Evolutionary conservation across 1,140 invertebrate genomes (phyloP), one percentile per base, ranked within the genome.

Genomic region (Bactericera cockerelli): DNA sequence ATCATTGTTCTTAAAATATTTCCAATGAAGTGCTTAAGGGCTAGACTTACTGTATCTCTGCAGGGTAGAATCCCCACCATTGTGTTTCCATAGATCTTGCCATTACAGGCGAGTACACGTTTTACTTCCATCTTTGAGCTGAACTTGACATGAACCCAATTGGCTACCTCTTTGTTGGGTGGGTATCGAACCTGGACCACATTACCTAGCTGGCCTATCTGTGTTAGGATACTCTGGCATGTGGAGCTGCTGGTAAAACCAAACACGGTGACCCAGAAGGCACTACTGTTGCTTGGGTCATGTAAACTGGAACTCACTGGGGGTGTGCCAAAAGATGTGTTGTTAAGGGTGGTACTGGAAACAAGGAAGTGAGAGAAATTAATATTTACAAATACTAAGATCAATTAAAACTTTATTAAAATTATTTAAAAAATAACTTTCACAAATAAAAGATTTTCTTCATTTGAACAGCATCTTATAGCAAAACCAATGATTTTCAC

Each of bases 141-240:
- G 8, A 49, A 49, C 19, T 49, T 49, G 22, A 49, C n/a, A 49
- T 49, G 42, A 4, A 49, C n/a, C 42, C 42, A 49, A 49, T 49
- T 49, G 6, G n/a, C 3, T 19, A 10, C 42, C 19, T 49, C 42
- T n/a, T 49, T 49, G 6, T 49, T 49, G 6, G 42, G 42, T 49
- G 42, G 42, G 19, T 49, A n/a, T 49, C 22, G 6, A 4, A 49
- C 22, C 19, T 49, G 8, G 3, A 49, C 42, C 3, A 49, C 19
- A n/a, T 49, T 49, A 8, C 42, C 42, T 49, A 49, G 42, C 22
- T 49, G 42, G 19, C 42, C 42, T 8, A 49, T 4, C 22, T 49
- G 42, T 6, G 42, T 16, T 6, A 49, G n/a, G 42, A 49, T 49
- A 49, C 8, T 10, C 19, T 49, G 42, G 22, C 42, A 49, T n/a